Evolutionary conservation across 2,888 invertebrate species (phyloP).

Genomic region (Theretra japonica): DNA sequence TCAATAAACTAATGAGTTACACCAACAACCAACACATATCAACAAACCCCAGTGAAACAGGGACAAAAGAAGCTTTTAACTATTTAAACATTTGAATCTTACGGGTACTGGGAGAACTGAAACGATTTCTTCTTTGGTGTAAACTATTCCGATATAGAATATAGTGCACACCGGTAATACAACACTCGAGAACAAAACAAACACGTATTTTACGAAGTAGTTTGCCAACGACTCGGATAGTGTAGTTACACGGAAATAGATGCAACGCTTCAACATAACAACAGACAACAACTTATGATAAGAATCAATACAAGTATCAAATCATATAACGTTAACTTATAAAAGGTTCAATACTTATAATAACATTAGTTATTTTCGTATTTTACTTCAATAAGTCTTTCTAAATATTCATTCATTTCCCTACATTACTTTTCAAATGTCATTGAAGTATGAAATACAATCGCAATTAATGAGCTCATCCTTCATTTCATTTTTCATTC

Average conservation of each 20-base stretch:
- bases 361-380: slow-evolving; percentile 83
- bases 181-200: slow-evolving; percentile 28
- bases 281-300: slow-evolving; percentile 9
- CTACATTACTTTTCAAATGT: slow-evolving; percentile 82
- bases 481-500: slow-evolving; percentile 79
- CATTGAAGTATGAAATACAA: slow-evolving; percentile 83
- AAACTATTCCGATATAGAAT: neutral
- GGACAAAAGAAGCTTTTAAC: neutral
- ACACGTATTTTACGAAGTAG: slow-evolving; percentile 11
- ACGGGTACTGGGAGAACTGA: neutral
- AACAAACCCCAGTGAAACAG: neutral
- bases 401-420: slow-evolving; percentile 84
- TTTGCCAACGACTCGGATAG: slow-evolving; percentile 20
- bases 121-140: neutral
- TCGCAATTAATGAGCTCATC: slow-evolving; percentile 81
- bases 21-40: neutral
- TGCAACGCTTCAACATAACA: slow-evolving; percentile 23
- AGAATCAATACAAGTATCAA: slow-evolving; percentile 26
- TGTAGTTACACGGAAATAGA: slow-evolving; percentile 14
- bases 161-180: slow-evolving; percentile 39
- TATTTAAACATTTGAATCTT: neutral
- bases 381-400: slow-evolving; percentile 84
- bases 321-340: slow-evolving; percentile 32
- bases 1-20: slow-evolving; percentile 34
- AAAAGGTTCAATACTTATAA: slow-evolving; percentile 76